phyloP scores from a whole-genome alignment of 1,140 invertebrate species.

The Muscidifurax raptorellus region DNA sequence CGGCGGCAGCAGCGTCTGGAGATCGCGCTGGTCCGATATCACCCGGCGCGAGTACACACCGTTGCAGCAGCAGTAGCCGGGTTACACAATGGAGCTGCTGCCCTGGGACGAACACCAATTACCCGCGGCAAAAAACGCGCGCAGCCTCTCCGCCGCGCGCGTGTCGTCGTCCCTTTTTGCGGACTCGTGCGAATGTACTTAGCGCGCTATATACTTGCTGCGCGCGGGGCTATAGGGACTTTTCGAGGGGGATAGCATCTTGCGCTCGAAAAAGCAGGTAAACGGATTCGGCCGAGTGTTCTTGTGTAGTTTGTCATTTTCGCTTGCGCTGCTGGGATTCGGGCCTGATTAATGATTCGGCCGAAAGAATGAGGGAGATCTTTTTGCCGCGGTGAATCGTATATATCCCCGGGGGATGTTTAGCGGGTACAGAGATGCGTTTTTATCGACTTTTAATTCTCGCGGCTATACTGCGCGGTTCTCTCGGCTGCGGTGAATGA shows the following conservation, averaged over 20 bases:
- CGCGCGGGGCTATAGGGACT: neutral
- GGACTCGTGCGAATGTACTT: neutral
- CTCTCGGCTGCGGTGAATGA: no score
- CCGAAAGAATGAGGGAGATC: neutral
- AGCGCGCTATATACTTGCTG: neutral
- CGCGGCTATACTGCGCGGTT: no score
- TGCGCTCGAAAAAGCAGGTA: neutral
- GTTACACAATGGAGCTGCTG: conserved; percentile 34
- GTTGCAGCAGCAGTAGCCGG: neutral
- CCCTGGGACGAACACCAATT: conserved; percentile 33
- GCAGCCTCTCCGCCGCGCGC: neutral
- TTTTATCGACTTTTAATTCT: no score
- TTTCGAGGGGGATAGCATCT: conserved; percentile 13
- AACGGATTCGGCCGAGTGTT: neutral
- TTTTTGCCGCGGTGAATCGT: no score
- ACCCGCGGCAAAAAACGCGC: conserved; percentile 20
- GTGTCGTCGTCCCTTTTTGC: neutral
- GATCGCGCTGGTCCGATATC: conserved; percentile 36
- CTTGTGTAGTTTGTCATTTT: neutral
- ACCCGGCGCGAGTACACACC: neutral
- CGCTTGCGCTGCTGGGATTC: neutral
- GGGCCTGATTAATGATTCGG: neutral
- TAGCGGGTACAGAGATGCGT: no score
- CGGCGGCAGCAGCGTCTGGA: neutral
- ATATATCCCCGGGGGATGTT: no score